Evolutionary conservation across 2,113 vertebrate species (phyloP).

Genomic region (Colistium nudipinnis): DNA sequence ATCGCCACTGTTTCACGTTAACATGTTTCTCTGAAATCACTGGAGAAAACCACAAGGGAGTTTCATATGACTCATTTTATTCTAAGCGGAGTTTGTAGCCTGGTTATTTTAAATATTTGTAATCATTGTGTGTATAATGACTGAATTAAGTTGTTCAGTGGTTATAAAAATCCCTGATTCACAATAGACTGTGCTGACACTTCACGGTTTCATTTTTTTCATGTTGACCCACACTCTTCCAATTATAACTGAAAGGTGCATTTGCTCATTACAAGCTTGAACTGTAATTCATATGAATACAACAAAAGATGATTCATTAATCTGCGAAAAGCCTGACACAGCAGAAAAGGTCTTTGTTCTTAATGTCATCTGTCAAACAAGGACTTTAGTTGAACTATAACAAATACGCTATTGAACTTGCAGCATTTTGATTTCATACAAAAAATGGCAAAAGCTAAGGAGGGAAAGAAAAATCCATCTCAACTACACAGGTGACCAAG

Average conservation of each 20-base stretch:
- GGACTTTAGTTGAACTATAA: too few species aligned
- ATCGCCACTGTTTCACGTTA: slow-evolving; percentile 4
- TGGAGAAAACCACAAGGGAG: neutral
- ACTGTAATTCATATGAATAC: neutral
- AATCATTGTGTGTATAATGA: neutral
- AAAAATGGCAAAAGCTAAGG: too few species aligned
- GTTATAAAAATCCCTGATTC: neutral
- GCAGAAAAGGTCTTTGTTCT: too few species aligned
- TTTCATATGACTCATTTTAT: neutral
- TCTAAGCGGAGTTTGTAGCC: neutral
- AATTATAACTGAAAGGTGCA: neutral
- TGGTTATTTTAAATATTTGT: neutral
- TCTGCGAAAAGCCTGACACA: too few species aligned
- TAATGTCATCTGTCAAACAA: too few species aligned
- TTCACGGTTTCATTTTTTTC: neutral
- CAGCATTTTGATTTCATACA: neutral
- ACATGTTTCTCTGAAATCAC: slow-evolving; percentile 4
- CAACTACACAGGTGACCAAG: too few species aligned
- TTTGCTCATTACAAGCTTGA: neutral
- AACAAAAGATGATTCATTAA: neutral
- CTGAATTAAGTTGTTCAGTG: neutral
- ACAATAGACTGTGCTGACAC: neutral
- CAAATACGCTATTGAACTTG: too few species aligned
- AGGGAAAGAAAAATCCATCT: neutral
- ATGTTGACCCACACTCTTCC: neutral